Base-by-base conservation (phyloP, 2,888 invertebrate genomes). In the Germaria angustata region DNA sequence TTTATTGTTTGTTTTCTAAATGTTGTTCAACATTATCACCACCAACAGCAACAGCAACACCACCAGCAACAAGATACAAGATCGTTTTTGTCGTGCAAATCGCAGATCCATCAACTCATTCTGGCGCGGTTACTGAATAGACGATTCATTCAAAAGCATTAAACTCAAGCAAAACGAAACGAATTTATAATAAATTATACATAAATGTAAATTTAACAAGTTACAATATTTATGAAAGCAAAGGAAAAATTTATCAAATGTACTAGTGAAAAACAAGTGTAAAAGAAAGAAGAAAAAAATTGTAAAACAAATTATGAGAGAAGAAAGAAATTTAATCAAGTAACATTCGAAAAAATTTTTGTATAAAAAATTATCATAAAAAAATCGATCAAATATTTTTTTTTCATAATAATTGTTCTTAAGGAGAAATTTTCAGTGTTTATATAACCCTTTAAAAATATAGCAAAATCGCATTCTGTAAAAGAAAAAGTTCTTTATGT, bases 1-100 rank as follows among this genome's bases (percentile, higher is more conserved):
- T 82, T 75, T 75, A 79, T 82, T 82, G 71, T 76, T 76, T 79
- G 53, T 79, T 46, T 65, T 79, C 53, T 76, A 46, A 75, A 79
- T 76, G 53, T 76, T 79, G 66, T 75, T 53, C 73, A 71, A 71
- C 73, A 75, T 73, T 32, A 66, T 55, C 71, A 39, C n/a, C 51
- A 51, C 17, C 72, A 69, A 20, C 61, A 72, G 8, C 28, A 72
- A n/a, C n/a, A n/a, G n/a, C n/a, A n/a, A n/a, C n/a, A n/a, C 11
- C 34, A 65, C 0, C 46, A 61, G 59, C 59, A 61, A 66, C n/a
- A n/a, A n/a, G n/a, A n/a, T 4, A 53, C 61, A 53, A 77, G 24
- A 77, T 61, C 65, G 71, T 66, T 75, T 75, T 68, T 79, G 79
- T 79, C 69, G 79, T 79, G 71, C 65, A 75, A 65, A 28, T 79